phyloP scores from a whole-genome alignment of 2,888 invertebrate genomes.

The Germaria angustata region DNA sequence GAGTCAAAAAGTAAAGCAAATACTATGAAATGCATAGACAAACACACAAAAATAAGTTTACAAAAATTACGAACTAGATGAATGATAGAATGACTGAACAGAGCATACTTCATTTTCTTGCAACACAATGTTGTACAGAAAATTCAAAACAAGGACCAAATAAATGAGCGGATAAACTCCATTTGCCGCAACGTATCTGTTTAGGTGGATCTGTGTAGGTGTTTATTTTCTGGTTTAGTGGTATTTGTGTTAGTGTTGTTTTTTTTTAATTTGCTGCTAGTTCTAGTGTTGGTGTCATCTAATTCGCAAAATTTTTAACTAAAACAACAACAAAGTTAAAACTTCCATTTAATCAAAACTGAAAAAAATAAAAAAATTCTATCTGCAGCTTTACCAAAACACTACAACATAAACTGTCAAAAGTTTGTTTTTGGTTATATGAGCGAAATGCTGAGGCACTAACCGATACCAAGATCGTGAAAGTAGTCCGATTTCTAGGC shows the following conservation, averaged over 20 bases:
- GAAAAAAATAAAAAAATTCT: constrained; percentile 25
- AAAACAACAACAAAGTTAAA: background rate
- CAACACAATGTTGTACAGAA: constrained; percentile 22
- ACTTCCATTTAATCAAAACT: background rate
- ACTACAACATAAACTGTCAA: constrained; percentile 70
- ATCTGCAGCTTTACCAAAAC: constrained; percentile 10
- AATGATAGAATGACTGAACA: constrained; percentile 18
- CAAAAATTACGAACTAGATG: constrained; percentile 11
- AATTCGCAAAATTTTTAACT: constrained; percentile 31
- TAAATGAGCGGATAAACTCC: constrained; percentile 5
- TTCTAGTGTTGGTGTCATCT: constrained; percentile 29
- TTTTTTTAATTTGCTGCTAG: background rate
- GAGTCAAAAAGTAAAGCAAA: constrained; percentile 35
- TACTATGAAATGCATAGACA: constrained; percentile 16
- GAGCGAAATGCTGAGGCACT: background rate
- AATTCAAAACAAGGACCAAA: background rate
- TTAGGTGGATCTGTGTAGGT: background rate
- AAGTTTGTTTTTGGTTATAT: constrained; percentile 54
- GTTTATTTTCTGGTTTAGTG: constrained; percentile 37
- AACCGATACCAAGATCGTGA: background rate
- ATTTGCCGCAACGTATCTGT: constrained; percentile 32
- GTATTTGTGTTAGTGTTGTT: constrained; percentile 46
- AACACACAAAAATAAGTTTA: background rate
- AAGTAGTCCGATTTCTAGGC: background rate
- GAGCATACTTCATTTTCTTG: constrained; percentile 35